phyloP scores from a whole-genome alignment of 2,113 vertebrate genomes.

The Artemisiospiza belli region DNA sequence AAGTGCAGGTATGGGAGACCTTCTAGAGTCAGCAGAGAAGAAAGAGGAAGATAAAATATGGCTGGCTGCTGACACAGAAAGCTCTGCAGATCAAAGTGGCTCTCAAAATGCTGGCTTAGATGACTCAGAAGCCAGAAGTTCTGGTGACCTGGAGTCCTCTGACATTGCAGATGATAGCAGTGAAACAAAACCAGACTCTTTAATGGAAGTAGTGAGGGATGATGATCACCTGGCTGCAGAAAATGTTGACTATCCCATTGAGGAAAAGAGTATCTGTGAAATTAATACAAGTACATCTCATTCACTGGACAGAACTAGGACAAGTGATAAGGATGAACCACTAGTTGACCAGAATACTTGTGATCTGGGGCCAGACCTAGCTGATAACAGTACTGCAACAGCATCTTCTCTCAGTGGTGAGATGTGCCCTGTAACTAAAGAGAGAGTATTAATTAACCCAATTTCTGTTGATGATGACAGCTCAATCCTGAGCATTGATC shows the following conservation, averaged over 20 bases:
- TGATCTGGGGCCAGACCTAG: constrained; percentile 59
- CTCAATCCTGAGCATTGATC: constrained; percentile 88
- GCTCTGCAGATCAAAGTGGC: not conserved
- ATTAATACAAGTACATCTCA: not conserved
- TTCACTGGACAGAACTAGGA: not conserved
- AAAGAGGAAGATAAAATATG: not conserved
- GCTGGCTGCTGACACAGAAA: not conserved
- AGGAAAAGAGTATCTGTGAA: not conserved
- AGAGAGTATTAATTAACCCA: constrained; percentile 33
- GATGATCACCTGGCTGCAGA: not conserved
- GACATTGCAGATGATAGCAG: not conserved
- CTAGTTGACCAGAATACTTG: constrained; percentile 30
- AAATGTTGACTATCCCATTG: not conserved
- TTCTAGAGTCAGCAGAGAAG: not conserved
- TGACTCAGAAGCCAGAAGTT: constrained; percentile 14
- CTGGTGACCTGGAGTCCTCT: constrained; percentile 23
- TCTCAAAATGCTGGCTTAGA: constrained; percentile 26
- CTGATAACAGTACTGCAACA: constrained; percentile 11
- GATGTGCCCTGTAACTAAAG: constrained; percentile 47
- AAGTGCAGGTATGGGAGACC: not conserved
- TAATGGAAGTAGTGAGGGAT: constrained; percentile 12
- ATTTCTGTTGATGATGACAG: constrained; percentile 85
- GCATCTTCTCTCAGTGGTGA: constrained; percentile 35
- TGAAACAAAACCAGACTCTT: constrained; percentile 26
- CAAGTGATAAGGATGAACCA: not conserved